These are phyloP conservation scores for Rotaria sp. DNA, from an alignment of 2,888 invertebrate species.

Conservation along the genomic window DNA sequence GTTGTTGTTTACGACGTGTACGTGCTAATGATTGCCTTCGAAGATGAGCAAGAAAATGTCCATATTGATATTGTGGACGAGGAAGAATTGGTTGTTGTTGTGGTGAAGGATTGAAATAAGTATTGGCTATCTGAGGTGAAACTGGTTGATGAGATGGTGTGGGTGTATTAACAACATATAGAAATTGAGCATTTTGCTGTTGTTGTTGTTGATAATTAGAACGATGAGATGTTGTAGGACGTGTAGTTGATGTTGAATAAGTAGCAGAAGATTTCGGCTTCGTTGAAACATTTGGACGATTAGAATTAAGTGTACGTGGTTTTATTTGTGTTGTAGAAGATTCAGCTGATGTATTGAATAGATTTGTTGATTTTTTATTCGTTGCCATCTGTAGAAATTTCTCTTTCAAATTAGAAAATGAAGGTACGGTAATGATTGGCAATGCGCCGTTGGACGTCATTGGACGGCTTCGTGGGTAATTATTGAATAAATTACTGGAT, in stretches of 20 bases:
- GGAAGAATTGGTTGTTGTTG: no score
- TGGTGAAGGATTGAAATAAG: neutral
- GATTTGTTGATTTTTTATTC: neutral
- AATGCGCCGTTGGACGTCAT: neutral
- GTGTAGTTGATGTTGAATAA: neutral
- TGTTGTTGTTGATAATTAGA: neutral
- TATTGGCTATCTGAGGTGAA: neutral
- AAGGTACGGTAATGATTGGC: neutral
- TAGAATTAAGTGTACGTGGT: neutral
- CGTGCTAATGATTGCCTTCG: neutral
- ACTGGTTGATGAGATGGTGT: neutral
- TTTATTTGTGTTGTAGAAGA: neutral
- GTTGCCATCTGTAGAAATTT: neutral
- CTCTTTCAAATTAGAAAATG: neutral
- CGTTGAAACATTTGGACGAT: neutral
- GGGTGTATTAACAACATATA: neutral
- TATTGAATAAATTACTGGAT: neutral
- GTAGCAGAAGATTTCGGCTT: neutral
- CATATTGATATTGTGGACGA: neutral
- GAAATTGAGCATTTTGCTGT: neutral
- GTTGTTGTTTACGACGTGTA: neutral
- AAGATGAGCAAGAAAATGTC: slow-evolving; percentile 1
- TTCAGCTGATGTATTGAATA: neutral
- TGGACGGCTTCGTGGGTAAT: neutral
- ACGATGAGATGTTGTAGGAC: neutral